Conservation (phyloP, 1,140 invertebrate genomes). For the Lineus longissimus region DNA sequence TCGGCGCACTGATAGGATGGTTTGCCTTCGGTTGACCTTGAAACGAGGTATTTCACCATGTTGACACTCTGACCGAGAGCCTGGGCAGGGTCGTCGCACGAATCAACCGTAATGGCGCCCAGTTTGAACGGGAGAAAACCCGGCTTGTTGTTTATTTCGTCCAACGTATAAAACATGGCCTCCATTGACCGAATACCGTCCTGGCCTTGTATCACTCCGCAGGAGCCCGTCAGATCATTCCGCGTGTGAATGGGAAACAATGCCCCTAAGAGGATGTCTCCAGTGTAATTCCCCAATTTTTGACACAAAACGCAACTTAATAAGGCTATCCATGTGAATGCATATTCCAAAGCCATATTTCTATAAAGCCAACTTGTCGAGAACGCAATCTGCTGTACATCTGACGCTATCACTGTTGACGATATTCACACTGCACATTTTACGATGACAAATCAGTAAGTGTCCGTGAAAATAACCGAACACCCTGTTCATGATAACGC, state of each 20-base stretch:
- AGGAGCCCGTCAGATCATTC: constrained; percentile 58
- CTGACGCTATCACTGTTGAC: no score
- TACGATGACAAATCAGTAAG: no score
- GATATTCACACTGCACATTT: no score
- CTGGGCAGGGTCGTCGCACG: constrained; percentile 71
- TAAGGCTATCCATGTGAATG: no score
- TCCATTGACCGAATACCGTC: constrained; percentile 72
- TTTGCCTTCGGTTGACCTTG: constrained; percentile 63
- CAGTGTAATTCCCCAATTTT: constrained; percentile 38
- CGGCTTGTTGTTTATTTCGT: constrained; percentile 65
- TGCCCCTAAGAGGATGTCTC: constrained; percentile 68
- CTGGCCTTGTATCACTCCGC: constrained; percentile 66
- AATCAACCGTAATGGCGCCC: constrained; percentile 71
- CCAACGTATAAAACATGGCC: constrained; percentile 74
- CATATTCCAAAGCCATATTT: no score
- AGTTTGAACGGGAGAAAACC: constrained; percentile 58
- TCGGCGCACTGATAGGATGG: constrained; percentile 71
- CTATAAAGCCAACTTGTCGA: no score
- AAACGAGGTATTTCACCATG: constrained; percentile 62
- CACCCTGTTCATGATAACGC: no score
- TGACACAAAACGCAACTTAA: no score
- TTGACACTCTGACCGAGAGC: constrained; percentile 73
- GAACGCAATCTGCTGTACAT: no score
- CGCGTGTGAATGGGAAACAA: constrained; percentile 70
- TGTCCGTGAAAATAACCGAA: no score